Percentiles rank a stretch among this genome's conserved stretches.
Conservation (phyloP, 53 echinoderm and acorn worm species). For the Stichopus horrens region DNA sequence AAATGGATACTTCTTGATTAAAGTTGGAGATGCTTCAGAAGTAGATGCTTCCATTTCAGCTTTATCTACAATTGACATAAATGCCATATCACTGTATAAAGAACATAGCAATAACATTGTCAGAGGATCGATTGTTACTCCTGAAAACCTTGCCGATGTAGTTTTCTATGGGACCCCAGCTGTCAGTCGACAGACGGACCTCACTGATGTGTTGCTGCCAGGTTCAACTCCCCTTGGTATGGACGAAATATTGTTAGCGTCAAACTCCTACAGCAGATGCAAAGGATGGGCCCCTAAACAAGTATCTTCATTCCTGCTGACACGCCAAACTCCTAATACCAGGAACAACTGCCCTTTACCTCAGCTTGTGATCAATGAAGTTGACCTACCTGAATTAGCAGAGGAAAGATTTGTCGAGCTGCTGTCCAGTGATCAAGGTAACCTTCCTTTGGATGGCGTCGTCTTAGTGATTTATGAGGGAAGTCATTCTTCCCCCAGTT, state of each 20-base stretch:
- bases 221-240: constrained; percentile 50
- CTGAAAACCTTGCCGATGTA: constrained; percentile 69
- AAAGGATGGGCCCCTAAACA: constrained; percentile 56
- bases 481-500: constrained; percentile 33
- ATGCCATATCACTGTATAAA: constrained; percentile 78
- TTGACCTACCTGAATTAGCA: constrained; percentile 49
- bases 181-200: constrained; percentile 36
- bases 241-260: constrained; percentile 16
- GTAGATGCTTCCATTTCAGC: constrained; percentile 36
- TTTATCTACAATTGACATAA: constrained; percentile 50
- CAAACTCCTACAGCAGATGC: constrained; percentile 57
- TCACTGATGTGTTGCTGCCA: constrained; percentile 47
- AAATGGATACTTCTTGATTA: constrained; percentile 76
- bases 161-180: constrained; percentile 69
- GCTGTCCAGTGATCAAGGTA: constrained; percentile 70
- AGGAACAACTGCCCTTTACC: constrained; percentile 73
- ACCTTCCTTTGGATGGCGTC: constrained; percentile 74
- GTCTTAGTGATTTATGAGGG: constrained; percentile 70
- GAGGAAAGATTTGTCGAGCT: constrained; percentile 74
- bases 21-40: constrained; percentile 49
- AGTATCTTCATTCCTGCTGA: constrained; percentile 47
- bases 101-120: constrained; percentile 42
- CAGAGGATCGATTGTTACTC: constrained; percentile 55
- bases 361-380: constrained; percentile 77
- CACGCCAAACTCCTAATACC: constrained; percentile 48